Evolutionary conservation across 2,113 vertebrate species (phyloP).

Genomic region (Pelobates fuscus): DNA sequence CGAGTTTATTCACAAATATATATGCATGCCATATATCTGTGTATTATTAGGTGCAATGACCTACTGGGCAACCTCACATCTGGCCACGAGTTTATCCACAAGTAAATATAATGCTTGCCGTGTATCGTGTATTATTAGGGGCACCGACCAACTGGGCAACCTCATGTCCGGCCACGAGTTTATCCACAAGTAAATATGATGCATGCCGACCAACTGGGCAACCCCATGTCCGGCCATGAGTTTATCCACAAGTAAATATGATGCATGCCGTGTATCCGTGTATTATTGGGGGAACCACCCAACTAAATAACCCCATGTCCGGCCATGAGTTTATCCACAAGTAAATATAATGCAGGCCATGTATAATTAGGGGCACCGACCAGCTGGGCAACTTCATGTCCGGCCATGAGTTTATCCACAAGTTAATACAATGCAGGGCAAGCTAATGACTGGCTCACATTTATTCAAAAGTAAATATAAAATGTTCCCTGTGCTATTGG

Average conservation of each 20-base stretch:
- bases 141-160: slow-evolving; percentile 94
- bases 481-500: too few relatives aligned
- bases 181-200: slow-evolving; percentile 77
- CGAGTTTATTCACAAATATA: slow-evolving; percentile 86
- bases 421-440: slow-evolving; percentile 64
- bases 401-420: slow-evolving; percentile 88
- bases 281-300: slow-evolving; percentile 94
- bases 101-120: slow-evolving; percentile 68
- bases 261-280: too few relatives aligned
- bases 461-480: too few relatives aligned
- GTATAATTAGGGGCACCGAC: slow-evolving; percentile 92
- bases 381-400: slow-evolving; percentile 94
- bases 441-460: background rate
- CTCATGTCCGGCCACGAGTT: slow-evolving; percentile 91
- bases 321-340: slow-evolving; percentile 89
- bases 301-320: slow-evolving; percentile 91
- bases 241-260: slow-evolving; percentile 81
- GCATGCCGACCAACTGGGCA: slow-evolving; percentile 92
- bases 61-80: slow-evolving; percentile 94
- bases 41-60: too few relatives aligned
- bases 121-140: too few relatives aligned
- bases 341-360: too few relatives aligned
- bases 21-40: too few relatives aligned
- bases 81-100: slow-evolving; percentile 88
- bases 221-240: slow-evolving; percentile 91